Base-by-base conservation (phyloP, 2,113 vertebrate species). In the Alouatta palliata region DNA sequence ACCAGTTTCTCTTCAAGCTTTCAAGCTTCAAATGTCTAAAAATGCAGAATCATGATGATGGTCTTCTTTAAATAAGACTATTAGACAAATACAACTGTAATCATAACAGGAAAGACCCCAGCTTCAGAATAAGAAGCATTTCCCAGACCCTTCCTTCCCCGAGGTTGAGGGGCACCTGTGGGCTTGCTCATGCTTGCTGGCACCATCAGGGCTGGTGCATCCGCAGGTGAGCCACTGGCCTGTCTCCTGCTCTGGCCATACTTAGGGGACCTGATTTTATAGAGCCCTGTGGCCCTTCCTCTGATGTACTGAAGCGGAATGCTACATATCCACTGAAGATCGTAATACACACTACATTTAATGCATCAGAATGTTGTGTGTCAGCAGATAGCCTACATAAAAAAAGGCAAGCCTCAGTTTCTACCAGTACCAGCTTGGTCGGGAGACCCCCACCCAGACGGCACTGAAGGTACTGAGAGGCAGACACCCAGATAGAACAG, bases 11-110 rank as follows among this genome's bases (percentile, higher is more conserved):
- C 73, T 75, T 45, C 6, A 89, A 64, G 84, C 92, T 88, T 80
- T 81, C 54, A n/a, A 88, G 94, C 32, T 17, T 94, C 52, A 14
- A 23, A 45, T 80, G 71, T 45, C n/a, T 64, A 83, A 54, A 83
- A 54, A 89, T 25, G n/a, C 79, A 86, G 84, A 90, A 52, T 94
- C 80, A 76, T 49, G 79, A 87, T 20, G 32, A 52, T n/a, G n/a
- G 58, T 49, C 54, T 85, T 85, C 79, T 81, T 91, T 68, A 95
- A 92, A 84, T 76, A 85, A 89, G 47, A 61, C 66, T 30, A 10
- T 76, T 80, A 68, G 79, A 68, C 88, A 91, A 92, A 77, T 23
- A 56, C 61, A 91, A 64, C 17, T 61, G 9, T 37, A 47, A 56
- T 9, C 35, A 21, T 95, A 43, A 85, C 40, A 54, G 32, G 52